phyloP scores from a whole-genome alignment of 2,888 invertebrate genomes.

The Stenotaenia linearis region DNA sequence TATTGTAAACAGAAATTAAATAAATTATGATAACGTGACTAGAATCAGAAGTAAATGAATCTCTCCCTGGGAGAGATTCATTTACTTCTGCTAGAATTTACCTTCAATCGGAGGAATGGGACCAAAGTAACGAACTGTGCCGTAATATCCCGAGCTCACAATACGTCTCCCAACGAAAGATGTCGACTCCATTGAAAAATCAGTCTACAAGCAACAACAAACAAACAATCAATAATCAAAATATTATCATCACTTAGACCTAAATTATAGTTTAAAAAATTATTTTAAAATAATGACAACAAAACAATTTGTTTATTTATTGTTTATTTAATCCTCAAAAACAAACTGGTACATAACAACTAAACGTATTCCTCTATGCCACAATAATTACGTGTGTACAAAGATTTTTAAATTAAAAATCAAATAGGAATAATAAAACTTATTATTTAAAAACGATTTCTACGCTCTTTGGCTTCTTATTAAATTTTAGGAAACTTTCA shows the following conservation, averaged over 20 bases:
- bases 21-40: not conserved
- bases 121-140: conserved; percentile 71
- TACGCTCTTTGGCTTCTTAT: not conserved
- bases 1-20: conserved; percentile 35
- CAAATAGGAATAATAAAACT: not conserved
- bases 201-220: not conserved
- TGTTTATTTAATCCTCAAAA: conserved; percentile 20
- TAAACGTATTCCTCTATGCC: conserved; percentile 17
- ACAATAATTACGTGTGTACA: conserved; percentile 22
- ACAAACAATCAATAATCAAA: not conserved
- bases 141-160: conserved; percentile 52
- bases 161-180: conserved; percentile 49
- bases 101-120: conserved; percentile 58
- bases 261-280: not conserved
- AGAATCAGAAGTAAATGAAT: not conserved
- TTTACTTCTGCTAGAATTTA: too few relatives aligned
- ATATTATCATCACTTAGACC: too few relatives aligned
- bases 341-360: conserved; percentile 23
- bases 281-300: not conserved
- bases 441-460: conserved; percentile 10
- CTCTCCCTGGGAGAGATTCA: too few relatives aligned
- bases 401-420: not conserved
- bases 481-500: conserved; percentile 16
- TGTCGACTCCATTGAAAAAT: not conserved
- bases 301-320: not conserved